These are phyloP conservation scores for Drosophila subobscura DNA, from an alignment of 1,140 invertebrate species.

Conservation along the genomic window DNA sequence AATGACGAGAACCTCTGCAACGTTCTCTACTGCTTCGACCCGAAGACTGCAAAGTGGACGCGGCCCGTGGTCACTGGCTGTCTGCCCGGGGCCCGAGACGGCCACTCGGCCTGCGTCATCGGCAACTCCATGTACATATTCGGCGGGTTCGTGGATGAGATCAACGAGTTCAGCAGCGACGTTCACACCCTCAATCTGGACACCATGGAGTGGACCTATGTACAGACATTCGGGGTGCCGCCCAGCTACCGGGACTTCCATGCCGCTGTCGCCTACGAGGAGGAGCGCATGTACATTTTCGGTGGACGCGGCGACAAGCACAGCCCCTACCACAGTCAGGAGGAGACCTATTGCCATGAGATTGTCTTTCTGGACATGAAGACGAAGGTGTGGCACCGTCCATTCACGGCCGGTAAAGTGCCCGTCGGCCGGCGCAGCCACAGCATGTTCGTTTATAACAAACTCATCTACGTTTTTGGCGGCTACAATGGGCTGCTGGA, in stretches of 20 bases:
- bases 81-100: constrained; percentile 92
- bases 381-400: constrained; percentile 88
- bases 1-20: constrained; percentile 93
- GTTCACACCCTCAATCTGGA: constrained; percentile 90
- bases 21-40: constrained; percentile 91
- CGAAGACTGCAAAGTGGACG: constrained; percentile 88
- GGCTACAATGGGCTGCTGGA: constrained; percentile 91
- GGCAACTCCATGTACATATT: constrained; percentile 94
- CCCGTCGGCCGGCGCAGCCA: constrained; percentile 92
- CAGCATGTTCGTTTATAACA: constrained; percentile 92
- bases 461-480: constrained; percentile 93
- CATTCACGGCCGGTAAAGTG: constrained; percentile 85
- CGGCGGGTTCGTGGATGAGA: constrained; percentile 93
- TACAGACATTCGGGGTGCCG: constrained; percentile 86
- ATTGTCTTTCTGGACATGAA: constrained; percentile 90
- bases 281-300: constrained; percentile 91
- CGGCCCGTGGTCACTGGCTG: constrained; percentile 86
- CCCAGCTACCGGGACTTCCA: constrained; percentile 94
- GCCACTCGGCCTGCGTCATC: constrained; percentile 94
- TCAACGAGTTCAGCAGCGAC: constrained; percentile 91
- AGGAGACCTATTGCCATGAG: constrained; percentile 91
- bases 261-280: constrained; percentile 90
- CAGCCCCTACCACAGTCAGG: constrained; percentile 87
- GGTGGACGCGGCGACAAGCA: constrained; percentile 91
- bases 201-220: constrained; percentile 88